Conservation (phyloP, 2,113 vertebrate species). For the Mobula hypostoma region DNA sequence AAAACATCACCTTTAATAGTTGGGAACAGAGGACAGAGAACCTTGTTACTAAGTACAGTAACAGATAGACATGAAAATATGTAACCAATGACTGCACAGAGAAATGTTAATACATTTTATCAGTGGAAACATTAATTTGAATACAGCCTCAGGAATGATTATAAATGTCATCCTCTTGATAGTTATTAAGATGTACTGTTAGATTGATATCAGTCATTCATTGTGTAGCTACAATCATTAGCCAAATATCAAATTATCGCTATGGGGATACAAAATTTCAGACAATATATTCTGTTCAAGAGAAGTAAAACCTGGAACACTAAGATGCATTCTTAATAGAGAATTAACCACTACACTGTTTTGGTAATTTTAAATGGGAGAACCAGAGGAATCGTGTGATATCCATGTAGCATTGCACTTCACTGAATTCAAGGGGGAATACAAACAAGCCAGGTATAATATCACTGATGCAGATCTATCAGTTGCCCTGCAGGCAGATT, state of each 20-base stretch:
- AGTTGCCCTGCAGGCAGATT: too few relatives aligned
- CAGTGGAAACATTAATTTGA: not conserved
- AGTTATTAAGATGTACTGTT: not conserved
- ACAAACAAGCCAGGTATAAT: not conserved
- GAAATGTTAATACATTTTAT: not conserved
- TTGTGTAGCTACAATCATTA: not conserved
- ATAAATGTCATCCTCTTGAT: conserved; percentile 3
- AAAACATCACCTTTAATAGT: not conserved
- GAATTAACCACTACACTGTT: not conserved
- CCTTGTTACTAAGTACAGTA: not conserved
- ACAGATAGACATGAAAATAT: not conserved
- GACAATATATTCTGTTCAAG: not conserved
- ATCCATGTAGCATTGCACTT: not conserved
- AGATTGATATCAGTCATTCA: not conserved
- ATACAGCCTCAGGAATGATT: not conserved
- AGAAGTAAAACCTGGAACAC: not conserved
- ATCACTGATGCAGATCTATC: too few relatives aligned
- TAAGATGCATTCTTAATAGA: not conserved
- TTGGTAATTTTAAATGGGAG: not conserved
- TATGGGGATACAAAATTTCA: not conserved
- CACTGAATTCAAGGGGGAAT: not conserved
- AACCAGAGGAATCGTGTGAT: not conserved
- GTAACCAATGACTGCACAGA: not conserved
- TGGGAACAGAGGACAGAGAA: too few relatives aligned
- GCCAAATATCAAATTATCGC: not conserved